phyloP scores from a whole-genome alignment of 2,113 vertebrate species.

The Plectropomus leopardus region DNA sequence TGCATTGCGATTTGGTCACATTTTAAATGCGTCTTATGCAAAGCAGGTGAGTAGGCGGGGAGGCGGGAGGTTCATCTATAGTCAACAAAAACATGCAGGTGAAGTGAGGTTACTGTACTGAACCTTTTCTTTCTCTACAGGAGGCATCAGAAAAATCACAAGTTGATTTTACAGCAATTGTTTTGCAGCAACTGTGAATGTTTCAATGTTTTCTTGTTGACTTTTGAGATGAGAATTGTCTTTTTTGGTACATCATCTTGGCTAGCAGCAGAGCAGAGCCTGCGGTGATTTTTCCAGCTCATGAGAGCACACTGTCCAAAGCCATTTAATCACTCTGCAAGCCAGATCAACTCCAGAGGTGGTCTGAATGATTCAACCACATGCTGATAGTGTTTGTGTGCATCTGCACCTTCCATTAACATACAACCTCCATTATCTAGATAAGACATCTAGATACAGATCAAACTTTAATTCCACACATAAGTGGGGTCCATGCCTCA shows the following conservation, averaged over 20 bases:
- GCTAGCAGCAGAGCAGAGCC: background rate
- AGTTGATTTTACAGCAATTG: background rate
- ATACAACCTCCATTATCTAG: slow-evolving; percentile 25
- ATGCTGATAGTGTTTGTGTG: slow-evolving; percentile 24
- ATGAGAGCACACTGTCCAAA: background rate
- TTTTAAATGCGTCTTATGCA: slow-evolving; percentile 5
- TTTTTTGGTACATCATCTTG: background rate
- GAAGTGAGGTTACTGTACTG: background rate
- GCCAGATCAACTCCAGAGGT: slow-evolving; percentile 29
- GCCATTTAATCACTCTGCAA: slow-evolving; percentile 27
- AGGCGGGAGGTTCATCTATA: background rate
- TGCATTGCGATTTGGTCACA: slow-evolving; percentile 12
- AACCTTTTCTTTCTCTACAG: background rate
- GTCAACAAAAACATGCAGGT: slow-evolving; percentile 8
- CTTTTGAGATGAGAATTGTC: slow-evolving; percentile 6
- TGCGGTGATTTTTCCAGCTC: slow-evolving; percentile 6
- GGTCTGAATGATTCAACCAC: slow-evolving; percentile 30
- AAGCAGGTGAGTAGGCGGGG: slow-evolving; percentile 5
- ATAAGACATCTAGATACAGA: slow-evolving; percentile 46
- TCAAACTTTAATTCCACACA: slow-evolving; percentile 24
- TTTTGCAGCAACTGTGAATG: background rate
- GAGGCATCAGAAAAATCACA: background rate
- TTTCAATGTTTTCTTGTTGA: slow-evolving; percentile 3
- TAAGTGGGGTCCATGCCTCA: slow-evolving; percentile 1
- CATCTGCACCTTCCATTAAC: slow-evolving; percentile 32